Evolutionary conservation across 2,113 vertebrate species (phyloP).

Genomic region (Clarias batrachus): DNA sequence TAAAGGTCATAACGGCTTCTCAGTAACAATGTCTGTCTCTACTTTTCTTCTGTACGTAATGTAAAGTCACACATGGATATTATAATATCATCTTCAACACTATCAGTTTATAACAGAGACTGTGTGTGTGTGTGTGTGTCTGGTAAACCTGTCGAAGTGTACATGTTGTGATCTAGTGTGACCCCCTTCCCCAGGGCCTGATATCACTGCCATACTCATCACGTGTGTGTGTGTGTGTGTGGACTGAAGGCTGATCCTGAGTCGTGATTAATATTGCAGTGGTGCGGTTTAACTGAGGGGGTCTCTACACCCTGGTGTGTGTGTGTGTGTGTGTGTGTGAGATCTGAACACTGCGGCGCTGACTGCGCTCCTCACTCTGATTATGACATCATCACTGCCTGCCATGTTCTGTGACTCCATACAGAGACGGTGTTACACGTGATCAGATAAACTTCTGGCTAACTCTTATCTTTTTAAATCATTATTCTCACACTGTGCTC

Average conservation of each 20-base stretch:
- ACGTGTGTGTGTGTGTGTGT: neutral
- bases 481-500: constrained; percentile 29
- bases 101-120: neutral
- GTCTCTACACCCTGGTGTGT: too few species aligned
- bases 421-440: neutral
- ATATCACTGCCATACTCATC: neutral
- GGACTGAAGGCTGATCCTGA: neutral
- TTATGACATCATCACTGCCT: neutral
- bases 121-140: neutral
- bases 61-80: neutral
- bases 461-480: constrained; percentile 41
- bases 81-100: neutral
- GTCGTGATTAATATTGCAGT: neutral
- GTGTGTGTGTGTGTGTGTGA: neutral
- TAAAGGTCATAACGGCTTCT: neutral
- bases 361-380: neutral
- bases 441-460: constrained; percentile 11
- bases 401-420: neutral
- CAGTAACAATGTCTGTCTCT: neutral
- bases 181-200: neutral
- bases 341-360: neutral
- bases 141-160: neutral
- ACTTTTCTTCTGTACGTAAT: neutral
- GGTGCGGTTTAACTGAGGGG: neutral
- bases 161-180: neutral